Evolutionary conservation across 2,797 vertebrate species (phyloP), one percentile per base, ranked within the genome.

Genomic region (Poeciliopsis gracilis): DNA sequence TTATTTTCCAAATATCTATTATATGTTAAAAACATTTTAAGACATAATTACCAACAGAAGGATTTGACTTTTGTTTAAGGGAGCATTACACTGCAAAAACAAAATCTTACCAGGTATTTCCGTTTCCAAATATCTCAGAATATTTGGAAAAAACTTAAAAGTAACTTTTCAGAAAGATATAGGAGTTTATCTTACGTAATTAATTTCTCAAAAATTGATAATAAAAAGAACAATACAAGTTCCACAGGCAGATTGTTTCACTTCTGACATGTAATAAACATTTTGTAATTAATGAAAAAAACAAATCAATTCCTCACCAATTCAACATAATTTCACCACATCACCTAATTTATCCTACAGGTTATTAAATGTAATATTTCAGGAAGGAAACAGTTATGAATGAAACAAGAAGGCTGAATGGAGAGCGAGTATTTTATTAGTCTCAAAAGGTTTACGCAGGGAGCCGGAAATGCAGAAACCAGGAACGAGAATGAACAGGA

Each of bases 11-110:
- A 51, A 23, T 8, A 23, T 25, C 46, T 47, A 47, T 16, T 16
- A 16, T 23, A 23, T 51, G 49, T 51, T 51, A 51, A 23, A 73
- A 45, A 82, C 76, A 23, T 41, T 67, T 41, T 11, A 67, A 67
- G 36, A 41, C 13, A 7, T 3, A 25, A 41, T 67, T 5, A 3
- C 20, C 61, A 30, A 67, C 36, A 67, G 36, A 9, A 7, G 23
- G 41, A 69, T n/a, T 20, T 23, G 8, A 18, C 33, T 18, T 63
- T 63, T 36, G 9, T 41, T 67, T 25, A 25, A 9, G 30, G 33
- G 15, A 8, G 16, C 5, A 36, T 30, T 28, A 15, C 28, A 61
- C 57, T 28, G 13, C 5, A 61, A 30, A n/a, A 59, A 59, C 28
- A 57, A 51, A 51, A 51, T 23, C 20, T 51, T 51, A 51, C 20